Conservation (phyloP, 2,797 vertebrate genomes). For the Sebastiscus albofasciatus region DNA sequence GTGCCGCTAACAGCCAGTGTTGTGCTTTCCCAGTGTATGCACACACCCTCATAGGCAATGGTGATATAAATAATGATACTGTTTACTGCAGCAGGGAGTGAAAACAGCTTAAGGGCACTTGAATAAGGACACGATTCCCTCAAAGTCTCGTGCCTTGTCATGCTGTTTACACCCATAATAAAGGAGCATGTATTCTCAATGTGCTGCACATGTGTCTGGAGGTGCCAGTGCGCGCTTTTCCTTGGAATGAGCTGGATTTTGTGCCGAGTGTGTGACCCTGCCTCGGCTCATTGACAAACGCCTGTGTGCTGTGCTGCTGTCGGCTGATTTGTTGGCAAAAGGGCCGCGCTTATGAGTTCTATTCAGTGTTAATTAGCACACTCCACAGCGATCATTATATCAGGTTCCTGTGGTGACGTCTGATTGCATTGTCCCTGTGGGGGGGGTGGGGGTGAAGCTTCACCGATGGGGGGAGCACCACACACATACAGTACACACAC, state of each 20-base stretch:
- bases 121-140: constrained; percentile 76
- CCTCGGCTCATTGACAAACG: constrained; percentile 59
- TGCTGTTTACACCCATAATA: constrained; percentile 70
- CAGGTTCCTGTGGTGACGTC: constrained; percentile 83
- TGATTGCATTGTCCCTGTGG: constrained; percentile 84
- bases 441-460: constrained; percentile 56
- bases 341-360: constrained; percentile 65
- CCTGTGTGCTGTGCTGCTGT: constrained; percentile 58
- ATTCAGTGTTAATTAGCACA: constrained; percentile 86
- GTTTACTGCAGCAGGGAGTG: constrained; percentile 75
- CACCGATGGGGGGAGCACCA: constrained; percentile 80
- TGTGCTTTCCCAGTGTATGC: constrained; percentile 58
- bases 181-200: constrained; percentile 54
- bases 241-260: constrained; percentile 32
- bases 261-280: constrained; percentile 48
- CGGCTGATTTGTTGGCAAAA: constrained; percentile 73
- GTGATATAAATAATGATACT: constrained; percentile 81
- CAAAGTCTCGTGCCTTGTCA: constrained; percentile 71
- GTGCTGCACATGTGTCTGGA: constrained; percentile 47
- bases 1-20: constrained; percentile 57
- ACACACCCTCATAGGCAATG: constrained; percentile 62
- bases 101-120: constrained; percentile 77
- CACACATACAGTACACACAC: constrained; percentile 50
- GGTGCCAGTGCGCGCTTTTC: constrained; percentile 34
- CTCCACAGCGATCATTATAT: constrained; percentile 89